These are phyloP conservation scores for Aphodius granarius DNA, from an alignment of 2,888 invertebrate species.

Conservation along the genomic window DNA sequence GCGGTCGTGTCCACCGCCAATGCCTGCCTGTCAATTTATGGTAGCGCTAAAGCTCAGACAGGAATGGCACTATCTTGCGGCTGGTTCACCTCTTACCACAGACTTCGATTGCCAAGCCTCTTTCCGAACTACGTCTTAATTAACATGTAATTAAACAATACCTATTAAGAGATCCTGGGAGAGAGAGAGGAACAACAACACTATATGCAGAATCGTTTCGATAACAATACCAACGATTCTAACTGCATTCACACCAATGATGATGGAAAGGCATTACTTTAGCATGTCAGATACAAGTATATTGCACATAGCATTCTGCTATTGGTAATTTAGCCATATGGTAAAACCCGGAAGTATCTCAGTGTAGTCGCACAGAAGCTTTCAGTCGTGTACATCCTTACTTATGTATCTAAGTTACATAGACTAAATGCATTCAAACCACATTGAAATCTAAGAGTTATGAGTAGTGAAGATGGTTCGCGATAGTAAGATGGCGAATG, in stretches of 20 bases:
- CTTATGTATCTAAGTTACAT: neutral
- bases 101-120: constrained; percentile 29
- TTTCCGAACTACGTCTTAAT: constrained; percentile 39
- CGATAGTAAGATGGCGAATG: neutral
- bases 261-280: neutral
- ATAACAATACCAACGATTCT: neutral
- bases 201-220: neutral
- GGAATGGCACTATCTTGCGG: constrained; percentile 29
- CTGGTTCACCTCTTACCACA: neutral
- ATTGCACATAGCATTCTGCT: neutral
- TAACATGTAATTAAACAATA: constrained; percentile 46
- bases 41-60: constrained; percentile 38
- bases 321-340: neutral
- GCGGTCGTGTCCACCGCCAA: constrained; percentile 40
- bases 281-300: neutral
- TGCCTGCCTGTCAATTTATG: constrained; percentile 36
- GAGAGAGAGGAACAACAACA: neutral
- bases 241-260: neutral
- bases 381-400: neutral
- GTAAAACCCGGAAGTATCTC: neutral
- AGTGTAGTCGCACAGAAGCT: neutral
- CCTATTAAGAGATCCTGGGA: constrained; percentile 30
- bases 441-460: neutral
- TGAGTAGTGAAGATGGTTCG: neutral
- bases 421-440: neutral